Evolutionary conservation across 2,888 invertebrate species (phyloP).

Genomic region (Hypomecis atomaria): DNA sequence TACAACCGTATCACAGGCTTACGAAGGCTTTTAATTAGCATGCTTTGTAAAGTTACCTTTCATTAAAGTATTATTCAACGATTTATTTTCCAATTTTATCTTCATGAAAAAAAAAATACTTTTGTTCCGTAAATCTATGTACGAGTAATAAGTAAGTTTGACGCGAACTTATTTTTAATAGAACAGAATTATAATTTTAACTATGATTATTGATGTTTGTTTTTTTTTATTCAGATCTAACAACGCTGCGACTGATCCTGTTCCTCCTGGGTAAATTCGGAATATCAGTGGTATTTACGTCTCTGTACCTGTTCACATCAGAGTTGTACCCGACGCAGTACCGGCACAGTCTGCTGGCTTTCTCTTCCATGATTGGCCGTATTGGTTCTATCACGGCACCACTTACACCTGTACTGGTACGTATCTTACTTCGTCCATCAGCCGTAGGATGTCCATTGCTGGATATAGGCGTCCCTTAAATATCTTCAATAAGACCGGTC

Average conservation of each 20-base stretch:
- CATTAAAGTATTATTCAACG: no score
- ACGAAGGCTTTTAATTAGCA: no score
- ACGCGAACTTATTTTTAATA: no score
- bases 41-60: no score
- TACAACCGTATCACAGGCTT: no score
- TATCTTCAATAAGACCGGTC: no score
- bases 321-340: slow-evolving; percentile 90
- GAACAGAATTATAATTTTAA: background rate
- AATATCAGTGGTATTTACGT: slow-evolving; percentile 86
- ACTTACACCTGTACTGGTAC: slow-evolving; percentile 86
- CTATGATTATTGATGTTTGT: background rate
- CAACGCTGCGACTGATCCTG: slow-evolving; percentile 67
- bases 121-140: no score
- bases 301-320: slow-evolving; percentile 87
- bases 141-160: no score
- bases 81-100: no score
- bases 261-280: slow-evolving; percentile 87
- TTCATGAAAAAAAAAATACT: no score
- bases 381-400: slow-evolving; percentile 89
- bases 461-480: no score
- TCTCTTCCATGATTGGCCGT: slow-evolving; percentile 89
- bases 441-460: no score
- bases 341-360: slow-evolving; percentile 87
- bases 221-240: slow-evolving; percentile 55
- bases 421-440: slow-evolving; percentile 34